phyloP scores from a whole-genome alignment of 1,140 invertebrate genomes.

The Polypedilum vanderplanki region DNA sequence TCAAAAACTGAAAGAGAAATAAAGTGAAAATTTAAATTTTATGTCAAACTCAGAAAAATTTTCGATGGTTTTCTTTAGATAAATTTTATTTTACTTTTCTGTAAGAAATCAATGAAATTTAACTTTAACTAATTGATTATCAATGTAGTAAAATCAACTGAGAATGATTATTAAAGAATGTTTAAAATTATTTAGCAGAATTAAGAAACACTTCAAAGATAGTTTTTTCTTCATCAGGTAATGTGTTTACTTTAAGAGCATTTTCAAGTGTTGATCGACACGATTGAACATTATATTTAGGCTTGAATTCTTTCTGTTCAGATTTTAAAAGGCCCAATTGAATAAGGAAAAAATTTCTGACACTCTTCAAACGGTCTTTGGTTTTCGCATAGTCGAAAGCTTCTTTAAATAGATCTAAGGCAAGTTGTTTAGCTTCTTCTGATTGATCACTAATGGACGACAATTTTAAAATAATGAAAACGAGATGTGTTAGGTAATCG shows the following conservation, averaged over 20 bases:
- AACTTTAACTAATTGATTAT: neutral
- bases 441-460: conserved; percentile 50
- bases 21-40: too few relatives aligned
- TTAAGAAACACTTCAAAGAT: conserved; percentile 50
- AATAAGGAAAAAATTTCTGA: conserved; percentile 60
- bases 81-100: neutral
- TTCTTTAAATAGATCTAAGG: conserved; percentile 51
- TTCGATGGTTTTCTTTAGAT: neutral
- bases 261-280: conserved; percentile 53
- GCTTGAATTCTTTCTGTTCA: conserved; percentile 52
- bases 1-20: too few relatives aligned
- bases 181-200: neutral
- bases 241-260: conserved; percentile 47
- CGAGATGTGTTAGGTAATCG: conserved; percentile 45
- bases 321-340: conserved; percentile 61
- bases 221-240: conserved; percentile 48
- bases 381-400: conserved; percentile 51
- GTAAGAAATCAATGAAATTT: neutral
- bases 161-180: neutral
- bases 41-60: neutral
- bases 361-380: conserved; percentile 45
- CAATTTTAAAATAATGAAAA: conserved; percentile 53
- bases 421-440: conserved; percentile 48
- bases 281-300: conserved; percentile 52
- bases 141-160: neutral